phyloP scores from a whole-genome alignment of 2,113 vertebrate species.

The Cichladusa arquata region DNA sequence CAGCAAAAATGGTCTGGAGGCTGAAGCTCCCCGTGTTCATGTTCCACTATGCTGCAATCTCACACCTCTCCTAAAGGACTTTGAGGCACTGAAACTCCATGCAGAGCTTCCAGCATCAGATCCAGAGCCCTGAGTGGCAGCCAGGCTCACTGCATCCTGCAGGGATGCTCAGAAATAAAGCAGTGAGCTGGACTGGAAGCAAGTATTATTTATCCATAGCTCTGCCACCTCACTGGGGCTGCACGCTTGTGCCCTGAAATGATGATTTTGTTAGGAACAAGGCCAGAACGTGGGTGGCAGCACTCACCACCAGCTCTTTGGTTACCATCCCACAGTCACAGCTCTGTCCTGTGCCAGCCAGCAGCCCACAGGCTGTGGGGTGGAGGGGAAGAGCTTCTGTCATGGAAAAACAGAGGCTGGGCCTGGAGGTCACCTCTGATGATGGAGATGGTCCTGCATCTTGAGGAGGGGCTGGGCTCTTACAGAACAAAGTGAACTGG shows the following conservation, averaged over 20 bases:
- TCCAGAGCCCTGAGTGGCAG: not conserved
- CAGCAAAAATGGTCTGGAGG: not conserved
- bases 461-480: fast-evolving
- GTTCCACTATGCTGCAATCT: not conserved
- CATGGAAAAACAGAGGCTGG: not conserved
- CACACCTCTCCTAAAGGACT: not conserved
- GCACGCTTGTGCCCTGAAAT: not conserved
- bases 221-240: not conserved
- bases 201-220: not conserved
- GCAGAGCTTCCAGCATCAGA: not conserved
- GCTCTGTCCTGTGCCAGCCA: not conserved
- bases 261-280: not conserved
- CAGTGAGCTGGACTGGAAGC: not conserved
- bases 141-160: not conserved
- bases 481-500: not conserved
- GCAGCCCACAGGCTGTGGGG: not conserved
- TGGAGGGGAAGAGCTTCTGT: not conserved
- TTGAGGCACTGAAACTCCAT: not conserved
- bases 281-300: not conserved
- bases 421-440: not conserved
- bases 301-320: not conserved
- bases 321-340: not conserved
- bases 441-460: not conserved
- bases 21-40: not conserved
- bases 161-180: not conserved